Percentiles rank a stretch among this genome's conserved stretches.
Evolutionary conservation across 2,888 invertebrate genomes (phyloP).

Genomic region (Acanthosepion esculentum): DNA sequence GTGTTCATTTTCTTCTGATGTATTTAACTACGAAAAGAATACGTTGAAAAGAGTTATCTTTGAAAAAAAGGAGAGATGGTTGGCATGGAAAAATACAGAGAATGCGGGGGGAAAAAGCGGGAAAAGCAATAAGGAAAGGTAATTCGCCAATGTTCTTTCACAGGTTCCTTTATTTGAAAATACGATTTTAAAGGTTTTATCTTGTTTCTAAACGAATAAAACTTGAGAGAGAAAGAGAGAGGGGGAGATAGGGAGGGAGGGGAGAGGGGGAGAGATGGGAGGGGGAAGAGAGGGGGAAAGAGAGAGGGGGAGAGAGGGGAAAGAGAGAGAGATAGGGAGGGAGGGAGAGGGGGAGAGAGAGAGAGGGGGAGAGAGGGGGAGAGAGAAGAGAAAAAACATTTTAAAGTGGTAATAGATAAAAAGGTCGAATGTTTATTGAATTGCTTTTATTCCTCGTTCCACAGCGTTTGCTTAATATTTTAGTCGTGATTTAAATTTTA

Average conservation of each 20-base stretch:
- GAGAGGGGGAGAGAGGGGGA: too few species aligned
- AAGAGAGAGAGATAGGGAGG: too few species aligned
- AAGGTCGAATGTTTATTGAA: not conserved
- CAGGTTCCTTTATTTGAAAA: constrained; percentile 18
- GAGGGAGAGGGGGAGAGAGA: too few species aligned
- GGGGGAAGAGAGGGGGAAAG: too few species aligned
- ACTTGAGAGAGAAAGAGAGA: not conserved
- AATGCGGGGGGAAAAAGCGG: not conserved
- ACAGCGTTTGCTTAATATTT: not conserved
- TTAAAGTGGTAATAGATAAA: not conserved
- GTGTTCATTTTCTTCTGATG: not conserved
- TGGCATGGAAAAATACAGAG: not conserved
- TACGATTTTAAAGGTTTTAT: constrained; percentile 8
- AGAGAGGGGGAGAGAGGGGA: too few species aligned
- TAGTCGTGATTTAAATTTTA: not conserved
- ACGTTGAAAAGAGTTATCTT: not conserved
- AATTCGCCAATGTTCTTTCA: constrained; percentile 33
- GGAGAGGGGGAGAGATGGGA: too few species aligned
- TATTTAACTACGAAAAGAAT: not conserved
- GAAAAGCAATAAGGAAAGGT: not conserved
- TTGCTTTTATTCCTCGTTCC: not conserved
- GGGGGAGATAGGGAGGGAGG: too few species aligned
- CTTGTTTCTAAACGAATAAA: not conserved
- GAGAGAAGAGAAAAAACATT: not conserved
- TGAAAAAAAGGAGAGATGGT: not conserved